Evolutionary conservation across 2,888 invertebrate genomes (phyloP), one percentile per base, ranked within the genome.

Genomic region (Vanessa cardui): DNA sequence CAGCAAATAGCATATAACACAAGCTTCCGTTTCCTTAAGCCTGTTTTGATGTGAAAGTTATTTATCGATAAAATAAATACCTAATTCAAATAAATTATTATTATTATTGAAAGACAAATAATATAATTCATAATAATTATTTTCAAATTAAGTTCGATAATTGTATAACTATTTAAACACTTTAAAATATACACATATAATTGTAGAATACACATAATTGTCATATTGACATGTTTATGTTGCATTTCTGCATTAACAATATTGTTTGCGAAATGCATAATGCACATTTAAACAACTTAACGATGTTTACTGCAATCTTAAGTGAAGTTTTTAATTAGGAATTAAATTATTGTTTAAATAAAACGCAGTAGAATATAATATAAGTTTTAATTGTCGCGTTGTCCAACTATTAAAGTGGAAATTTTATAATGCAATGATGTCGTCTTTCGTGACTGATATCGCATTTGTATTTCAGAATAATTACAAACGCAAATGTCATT

Each of bases 401-500:
- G 20, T 47, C 50, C 52, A 60, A 6, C 44, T 20, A 46, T 21
- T 58, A 58, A 64, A 76, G 65, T 77, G 76, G 75, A 78, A 76
- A 74, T 71, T 75, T 78, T 75, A 74, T 65, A 58, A 71, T 61
- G 70, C 71, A 75, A 75, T 73, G 60, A 52, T 72, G 68, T 71
- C 67, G 15, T 54, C 49, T 49, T 9, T 72, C 66, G 68, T 73
- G 64, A 72, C 73, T 64, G 66, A 61, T 63, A 70, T 69, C 64
- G 64, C 62, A 59, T 65, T 64, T 71, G 69, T 70, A 71, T 21
- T 33, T 61, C 20, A 61, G 33, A 20, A 49, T 33, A 61, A 20
- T 20, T 33, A 6, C n/a, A n/a, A 15, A 2, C 33, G 31, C 18
- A 33, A 33, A 33, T 33, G 33, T 39, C 12, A 39, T 39, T n/a